A percentile compares a stretch with the other conserved stretches of the same genome.
Evolutionary conservation across 2,797 vertebrate genomes (phyloP).

Genomic region (Botia almorhae): DNA sequence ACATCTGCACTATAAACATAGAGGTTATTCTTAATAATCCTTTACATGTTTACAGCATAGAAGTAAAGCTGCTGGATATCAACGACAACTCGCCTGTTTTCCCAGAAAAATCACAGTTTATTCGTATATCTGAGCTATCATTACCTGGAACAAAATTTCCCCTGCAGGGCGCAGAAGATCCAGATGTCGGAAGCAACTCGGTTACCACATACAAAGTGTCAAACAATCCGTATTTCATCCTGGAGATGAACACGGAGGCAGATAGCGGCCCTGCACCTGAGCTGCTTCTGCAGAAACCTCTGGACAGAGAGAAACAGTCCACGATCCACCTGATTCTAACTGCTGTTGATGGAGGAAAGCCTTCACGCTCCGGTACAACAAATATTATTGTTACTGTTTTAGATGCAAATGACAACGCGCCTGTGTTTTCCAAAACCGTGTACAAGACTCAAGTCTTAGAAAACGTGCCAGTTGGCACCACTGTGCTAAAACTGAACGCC

Average conservation of each 20-base stretch:
- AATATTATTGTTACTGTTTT: constrained; percentile 5
- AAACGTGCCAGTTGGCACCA: not conserved
- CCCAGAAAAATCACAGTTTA: not conserved
- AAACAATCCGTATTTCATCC: constrained; percentile 8
- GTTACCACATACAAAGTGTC: constrained; percentile 7
- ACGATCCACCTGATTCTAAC: not conserved
- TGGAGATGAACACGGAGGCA: not conserved
- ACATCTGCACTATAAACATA: constrained; percentile 58
- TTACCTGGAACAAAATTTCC: not conserved
- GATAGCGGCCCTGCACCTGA: not conserved
- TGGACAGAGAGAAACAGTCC: constrained; percentile 8
- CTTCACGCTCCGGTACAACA: not conserved
- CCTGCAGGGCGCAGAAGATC: constrained; percentile 1
- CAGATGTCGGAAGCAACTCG: constrained; percentile 12
- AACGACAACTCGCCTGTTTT: constrained; percentile 57
- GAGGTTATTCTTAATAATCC: constrained; percentile 60
- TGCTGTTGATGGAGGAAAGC: constrained; percentile 9
- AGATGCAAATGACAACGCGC: constrained; percentile 8
- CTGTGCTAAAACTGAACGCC: not conserved
- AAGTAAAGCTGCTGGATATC: constrained; percentile 59
- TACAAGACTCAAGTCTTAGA: not conserved
- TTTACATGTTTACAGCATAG: constrained; percentile 57
- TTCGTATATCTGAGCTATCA: not conserved
- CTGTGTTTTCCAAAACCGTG: not conserved
- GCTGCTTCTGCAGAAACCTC: not conserved